A percentile compares a stretch with the other conserved stretches of the same genome.
phyloP scores from a whole-genome alignment of 2,888 invertebrate genomes.

The Drosophila histrio region DNA sequence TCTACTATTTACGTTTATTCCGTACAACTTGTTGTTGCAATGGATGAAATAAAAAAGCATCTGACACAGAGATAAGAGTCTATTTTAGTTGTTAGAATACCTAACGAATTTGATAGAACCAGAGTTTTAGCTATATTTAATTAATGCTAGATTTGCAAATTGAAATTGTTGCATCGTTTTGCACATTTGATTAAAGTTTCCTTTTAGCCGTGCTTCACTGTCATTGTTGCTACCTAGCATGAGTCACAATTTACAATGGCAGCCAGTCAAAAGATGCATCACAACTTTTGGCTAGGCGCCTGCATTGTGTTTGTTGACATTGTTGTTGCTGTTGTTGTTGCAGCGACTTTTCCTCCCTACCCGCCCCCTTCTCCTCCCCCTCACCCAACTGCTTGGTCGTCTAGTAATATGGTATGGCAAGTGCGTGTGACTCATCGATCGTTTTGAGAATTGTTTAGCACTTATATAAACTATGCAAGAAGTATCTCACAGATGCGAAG shows the following conservation, averaged over 20 bases:
- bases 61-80: constrained; percentile 3
- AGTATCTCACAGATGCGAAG: constrained; percentile 40
- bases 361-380: neutral
- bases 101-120: neutral
- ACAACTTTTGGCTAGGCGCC: constrained; percentile 75
- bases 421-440: constrained; percentile 56
- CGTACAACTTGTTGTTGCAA: constrained; percentile 4
- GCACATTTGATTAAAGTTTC: neutral
- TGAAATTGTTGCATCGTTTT: neutral
- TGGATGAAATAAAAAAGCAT: constrained; percentile 21
- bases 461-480: constrained; percentile 48
- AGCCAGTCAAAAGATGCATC: constrained; percentile 71
- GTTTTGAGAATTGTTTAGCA: constrained; percentile 32
- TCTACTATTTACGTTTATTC: neutral
- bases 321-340: constrained; percentile 52
- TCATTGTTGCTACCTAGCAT: constrained; percentile 28
- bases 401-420: neutral
- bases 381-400: neutral
- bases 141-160: neutral
- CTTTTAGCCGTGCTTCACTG: constrained; percentile 32
- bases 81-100: neutral
- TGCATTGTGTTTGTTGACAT: constrained; percentile 75
- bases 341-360: neutral
- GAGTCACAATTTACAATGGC: constrained; percentile 60
- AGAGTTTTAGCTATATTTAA: neutral